Conservation (phyloP, 2,797 vertebrate genomes). For the Anniella stebbinsi region DNA sequence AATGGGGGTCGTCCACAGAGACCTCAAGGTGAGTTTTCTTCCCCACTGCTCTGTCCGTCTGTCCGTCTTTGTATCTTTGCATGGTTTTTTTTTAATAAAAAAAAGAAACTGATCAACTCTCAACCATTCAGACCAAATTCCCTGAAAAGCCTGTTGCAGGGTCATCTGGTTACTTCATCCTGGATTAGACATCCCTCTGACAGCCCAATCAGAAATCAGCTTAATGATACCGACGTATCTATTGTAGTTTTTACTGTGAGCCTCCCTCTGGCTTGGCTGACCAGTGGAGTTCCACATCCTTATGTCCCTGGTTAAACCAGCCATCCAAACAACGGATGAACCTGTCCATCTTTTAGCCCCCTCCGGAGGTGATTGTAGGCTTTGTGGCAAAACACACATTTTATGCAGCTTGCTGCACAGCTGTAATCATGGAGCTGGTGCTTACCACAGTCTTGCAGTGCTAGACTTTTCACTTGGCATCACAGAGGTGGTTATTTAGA, state of each 20-base stretch:
- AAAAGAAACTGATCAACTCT: conserved; percentile 8
- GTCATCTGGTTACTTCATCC: neutral
- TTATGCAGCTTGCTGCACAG: neutral
- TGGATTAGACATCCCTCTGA: neutral
- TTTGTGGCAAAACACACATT: neutral
- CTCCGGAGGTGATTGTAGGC: neutral
- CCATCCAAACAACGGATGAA: neutral
- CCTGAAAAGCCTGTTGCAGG: neutral
- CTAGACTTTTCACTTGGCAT: neutral
- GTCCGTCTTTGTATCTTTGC: conserved; percentile 52
- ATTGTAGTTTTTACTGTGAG: conserved; percentile 6
- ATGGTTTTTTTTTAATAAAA: neutral
- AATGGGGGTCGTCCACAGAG: conserved; percentile 96
- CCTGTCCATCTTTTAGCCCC: neutral
- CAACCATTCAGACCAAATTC: neutral
- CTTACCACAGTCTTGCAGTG: neutral
- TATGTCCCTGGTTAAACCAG: neutral
- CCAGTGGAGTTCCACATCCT: neutral
- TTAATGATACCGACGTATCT: neutral
- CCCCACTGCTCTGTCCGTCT: conserved; percentile 2
- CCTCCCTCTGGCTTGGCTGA: neutral
- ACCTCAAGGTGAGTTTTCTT: conserved; percentile 84
- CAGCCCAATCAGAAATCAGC: conserved; percentile 37
- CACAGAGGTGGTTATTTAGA: neutral
- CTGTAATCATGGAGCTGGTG: neutral